Conservation (phyloP, 2,888 invertebrate genomes). For the Eilema griseolum region DNA sequence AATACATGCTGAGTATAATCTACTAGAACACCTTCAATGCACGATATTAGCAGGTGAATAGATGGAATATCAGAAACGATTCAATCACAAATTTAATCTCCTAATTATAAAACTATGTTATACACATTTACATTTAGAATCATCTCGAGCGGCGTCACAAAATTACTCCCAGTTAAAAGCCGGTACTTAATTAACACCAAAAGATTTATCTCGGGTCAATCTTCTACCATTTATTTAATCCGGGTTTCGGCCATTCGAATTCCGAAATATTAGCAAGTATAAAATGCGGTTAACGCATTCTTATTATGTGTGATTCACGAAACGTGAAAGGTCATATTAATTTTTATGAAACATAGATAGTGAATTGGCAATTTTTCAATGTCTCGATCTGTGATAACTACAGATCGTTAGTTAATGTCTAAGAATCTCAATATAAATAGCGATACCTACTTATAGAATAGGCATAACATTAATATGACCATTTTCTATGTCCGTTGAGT, state of each 20-base stretch:
- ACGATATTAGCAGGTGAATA: not conserved
- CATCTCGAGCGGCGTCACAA: constrained; percentile 32
- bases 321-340: constrained; percentile 22
- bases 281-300: constrained; percentile 39
- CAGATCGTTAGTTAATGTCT: not conserved
- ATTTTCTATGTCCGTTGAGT: not conserved
- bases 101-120: not conserved
- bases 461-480: not conserved
- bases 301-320: constrained; percentile 37
- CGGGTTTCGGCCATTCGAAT: constrained; percentile 45
- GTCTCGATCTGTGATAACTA: not conserved
- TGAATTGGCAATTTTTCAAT: not conserved
- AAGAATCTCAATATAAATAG: not conserved
- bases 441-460: not conserved
- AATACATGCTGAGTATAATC: not conserved
- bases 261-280: constrained; percentile 49
- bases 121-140: constrained; percentile 22
- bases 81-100: not conserved
- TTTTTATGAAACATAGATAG: not conserved
- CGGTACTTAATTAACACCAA: constrained; percentile 54
- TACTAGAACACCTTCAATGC: not conserved
- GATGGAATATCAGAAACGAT: not conserved
- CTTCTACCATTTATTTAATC: constrained; percentile 51
- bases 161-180: constrained; percentile 45
- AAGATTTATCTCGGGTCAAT: constrained; percentile 57